Conservation (phyloP, 2,888 invertebrate species). For the Drosophila limbata region DNA sequence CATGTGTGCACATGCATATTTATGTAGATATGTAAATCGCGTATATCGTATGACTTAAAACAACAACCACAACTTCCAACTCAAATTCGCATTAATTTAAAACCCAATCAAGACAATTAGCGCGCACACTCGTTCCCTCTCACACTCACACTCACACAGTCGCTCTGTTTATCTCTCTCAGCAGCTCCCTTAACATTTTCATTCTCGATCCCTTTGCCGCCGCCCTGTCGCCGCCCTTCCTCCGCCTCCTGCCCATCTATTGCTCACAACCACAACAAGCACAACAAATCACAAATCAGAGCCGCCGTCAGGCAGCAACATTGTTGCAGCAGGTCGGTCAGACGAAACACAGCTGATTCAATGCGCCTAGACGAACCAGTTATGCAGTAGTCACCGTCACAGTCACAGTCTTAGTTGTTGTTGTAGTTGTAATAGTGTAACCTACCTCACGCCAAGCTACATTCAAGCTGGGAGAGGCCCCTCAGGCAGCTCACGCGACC, state of each 20-base stretch:
- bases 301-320: slow-evolving; percentile 57
- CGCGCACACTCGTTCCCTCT: slow-evolving; percentile 61
- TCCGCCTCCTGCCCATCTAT: slow-evolving; percentile 9
- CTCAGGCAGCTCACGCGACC: slow-evolving; percentile 55
- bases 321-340: slow-evolving; percentile 64
- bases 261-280: slow-evolving; percentile 29
- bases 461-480: slow-evolving; percentile 33
- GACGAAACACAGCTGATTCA: slow-evolving; percentile 59
- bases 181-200: slow-evolving; percentile 15
- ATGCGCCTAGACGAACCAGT: slow-evolving; percentile 67
- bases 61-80: slow-evolving; percentile 67
- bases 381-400: slow-evolving; percentile 46
- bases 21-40: neutral
- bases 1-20: slow-evolving; percentile 1
- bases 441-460: slow-evolving; percentile 72
- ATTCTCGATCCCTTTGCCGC: slow-evolving; percentile 26
- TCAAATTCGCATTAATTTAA: slow-evolving; percentile 80
- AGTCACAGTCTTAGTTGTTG: slow-evolving; percentile 12
- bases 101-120: slow-evolving; percentile 81
- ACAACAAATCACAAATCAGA: slow-evolving; percentile 55
- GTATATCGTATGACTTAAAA: slow-evolving; percentile 54
- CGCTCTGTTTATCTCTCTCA: slow-evolving; percentile 12
- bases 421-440: slow-evolving; percentile 36
- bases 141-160: neutral
- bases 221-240: slow-evolving; percentile 8